Percentiles rank a stretch among this genome's conserved stretches.
These are phyloP conservation scores for Candoia aspera DNA, from an alignment of 2,113 vertebrate genomes.

Conservation along the genomic window DNA sequence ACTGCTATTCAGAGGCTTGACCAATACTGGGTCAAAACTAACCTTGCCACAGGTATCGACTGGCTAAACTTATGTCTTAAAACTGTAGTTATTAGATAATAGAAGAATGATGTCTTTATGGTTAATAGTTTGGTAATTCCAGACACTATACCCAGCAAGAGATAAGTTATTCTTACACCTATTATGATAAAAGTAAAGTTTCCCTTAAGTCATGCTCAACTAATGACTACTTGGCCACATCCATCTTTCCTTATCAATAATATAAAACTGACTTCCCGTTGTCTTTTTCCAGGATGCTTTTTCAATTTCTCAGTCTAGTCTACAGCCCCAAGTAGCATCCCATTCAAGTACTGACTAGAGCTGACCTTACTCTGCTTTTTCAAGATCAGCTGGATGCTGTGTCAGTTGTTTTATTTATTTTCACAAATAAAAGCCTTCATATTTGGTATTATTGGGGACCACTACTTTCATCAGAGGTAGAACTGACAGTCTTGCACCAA, in stretches of 20 bases:
- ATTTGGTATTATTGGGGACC: neutral
- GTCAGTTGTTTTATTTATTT: neutral
- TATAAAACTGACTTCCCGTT: neutral
- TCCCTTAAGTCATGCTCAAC: neutral
- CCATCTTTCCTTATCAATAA: neutral
- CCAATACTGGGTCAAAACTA: neutral
- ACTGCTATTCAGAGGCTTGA: neutral
- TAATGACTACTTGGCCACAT: neutral
- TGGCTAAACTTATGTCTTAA: neutral
- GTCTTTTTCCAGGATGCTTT: neutral
- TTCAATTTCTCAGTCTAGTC: neutral
- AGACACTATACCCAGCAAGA: neutral
- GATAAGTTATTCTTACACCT: neutral
- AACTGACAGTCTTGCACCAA: neutral
- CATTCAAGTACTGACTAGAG: neutral
- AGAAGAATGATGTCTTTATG: neutral
- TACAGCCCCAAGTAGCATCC: neutral
- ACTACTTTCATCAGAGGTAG: neutral
- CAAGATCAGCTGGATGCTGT: neutral
- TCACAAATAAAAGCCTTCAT: slow-evolving; percentile 7
- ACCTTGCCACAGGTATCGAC: neutral
- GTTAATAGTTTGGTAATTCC: neutral
- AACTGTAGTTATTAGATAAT: neutral
- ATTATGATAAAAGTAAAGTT: neutral
- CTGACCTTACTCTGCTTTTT: neutral